Base-by-base conservation (phyloP, 2,888 invertebrate species). In the Drosophila monieri region DNA sequence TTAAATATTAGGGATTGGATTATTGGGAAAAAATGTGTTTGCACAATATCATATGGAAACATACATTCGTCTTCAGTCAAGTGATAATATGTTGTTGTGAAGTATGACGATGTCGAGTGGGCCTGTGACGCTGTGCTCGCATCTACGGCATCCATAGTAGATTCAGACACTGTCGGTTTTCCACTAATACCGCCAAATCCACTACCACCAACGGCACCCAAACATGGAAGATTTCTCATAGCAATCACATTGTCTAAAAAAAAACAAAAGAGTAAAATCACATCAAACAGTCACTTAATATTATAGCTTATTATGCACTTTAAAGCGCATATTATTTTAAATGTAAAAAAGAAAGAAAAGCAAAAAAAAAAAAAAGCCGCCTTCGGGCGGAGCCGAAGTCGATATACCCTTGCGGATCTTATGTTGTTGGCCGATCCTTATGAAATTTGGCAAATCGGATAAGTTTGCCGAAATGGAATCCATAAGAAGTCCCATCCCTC, bases 1-100 rank as follows among this genome's bases (percentile, higher is more conserved):
- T 18, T 18, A 4, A 23, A 23, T 4, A 23, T 23, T 23, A 23
- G 21, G 21, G 4, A 4, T 35, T 35, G n/a, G 6, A 35, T 35
- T 3, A n/a, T 35, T 35, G n/a, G 10, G 12, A 35, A 35, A 6
- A 35, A 35, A 35, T 32, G 3, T 32, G 3, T 32, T 32, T 32
- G 32, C 12, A 12, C 10, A 32, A 32, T 10, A 12, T 12, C 32
- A 37, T 37, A 37, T 14, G 51, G 39, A 74, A 74, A 91, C 91
- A 79, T 91, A 91, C 91, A 91, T 90, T 91, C 91, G 85, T 91
- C 91, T 80, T 91, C 91, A 66, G 90, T 89, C 68, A 91, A 85
- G 77, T 91, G 91, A 79, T 91, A 91, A 77, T 90, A 90, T 48
- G 91, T 90, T 81, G 91, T 90, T 61, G 91, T 85, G 85, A 91